Percentiles rank a stretch among this genome's conserved stretches.
phyloP scores from a whole-genome alignment of 2,797 vertebrate genomes.

The Tiaroga cobitis region DNA sequence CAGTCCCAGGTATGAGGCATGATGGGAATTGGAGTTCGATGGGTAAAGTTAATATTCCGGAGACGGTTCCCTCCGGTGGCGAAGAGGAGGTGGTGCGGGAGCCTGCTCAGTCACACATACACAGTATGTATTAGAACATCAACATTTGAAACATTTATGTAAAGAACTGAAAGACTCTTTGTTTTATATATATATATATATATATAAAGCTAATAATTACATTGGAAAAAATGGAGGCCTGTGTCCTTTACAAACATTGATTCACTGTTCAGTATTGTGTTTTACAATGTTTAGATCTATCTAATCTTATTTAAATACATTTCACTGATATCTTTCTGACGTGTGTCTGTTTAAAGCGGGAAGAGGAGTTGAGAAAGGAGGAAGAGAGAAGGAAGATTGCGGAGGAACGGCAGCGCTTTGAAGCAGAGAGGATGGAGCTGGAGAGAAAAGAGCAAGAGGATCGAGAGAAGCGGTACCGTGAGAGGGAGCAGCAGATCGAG shows the following conservation, averaged over 20 bases:
- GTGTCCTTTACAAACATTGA: not conserved
- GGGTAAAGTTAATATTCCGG: too few species aligned
- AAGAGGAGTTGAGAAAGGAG: constrained; percentile 95
- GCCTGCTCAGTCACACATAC: too few species aligned
- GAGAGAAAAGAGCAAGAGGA: constrained; percentile 90
- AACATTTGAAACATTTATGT: too few species aligned
- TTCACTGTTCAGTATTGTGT: not conserved
- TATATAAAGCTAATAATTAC: too few species aligned
- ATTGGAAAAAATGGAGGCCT: constrained; percentile 25
- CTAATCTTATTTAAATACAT: not conserved
- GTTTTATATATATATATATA: too few species aligned
- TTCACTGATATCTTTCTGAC: not conserved
- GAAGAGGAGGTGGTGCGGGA: too few species aligned
- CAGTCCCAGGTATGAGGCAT: too few species aligned
- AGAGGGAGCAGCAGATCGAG: constrained; percentile 87
- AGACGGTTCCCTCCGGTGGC: too few species aligned
- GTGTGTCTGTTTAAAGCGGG: constrained; percentile 78
- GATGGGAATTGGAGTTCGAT: too few species aligned
- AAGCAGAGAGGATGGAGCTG: constrained; percentile 95
- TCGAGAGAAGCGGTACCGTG: constrained; percentile 83
- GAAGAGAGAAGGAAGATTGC: constrained; percentile 88
- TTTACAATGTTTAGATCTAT: not conserved
- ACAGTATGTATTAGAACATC: too few species aligned
- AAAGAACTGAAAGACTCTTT: too few species aligned
- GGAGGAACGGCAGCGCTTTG: constrained; percentile 88